These are phyloP conservation scores for Leptopilina drosophilae DNA, from an alignment of 2,888 invertebrate genomes.

Conservation along the genomic window DNA sequence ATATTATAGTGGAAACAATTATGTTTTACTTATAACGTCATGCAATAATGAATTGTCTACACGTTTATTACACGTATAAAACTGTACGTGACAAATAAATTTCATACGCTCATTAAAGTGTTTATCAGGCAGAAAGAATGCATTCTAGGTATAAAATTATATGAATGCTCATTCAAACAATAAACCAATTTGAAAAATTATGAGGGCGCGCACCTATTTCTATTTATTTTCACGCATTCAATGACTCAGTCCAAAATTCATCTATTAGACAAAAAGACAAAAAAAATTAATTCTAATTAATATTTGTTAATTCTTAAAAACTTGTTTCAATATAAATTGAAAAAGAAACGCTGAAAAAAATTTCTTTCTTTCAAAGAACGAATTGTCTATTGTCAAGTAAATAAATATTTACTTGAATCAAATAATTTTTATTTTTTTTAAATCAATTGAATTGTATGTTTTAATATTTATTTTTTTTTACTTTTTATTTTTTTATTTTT, in stretches of 20 bases:
- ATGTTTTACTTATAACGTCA: background rate
- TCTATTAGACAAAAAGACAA: background rate
- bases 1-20: background rate
- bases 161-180: conserved; percentile 36
- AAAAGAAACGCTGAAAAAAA: too few species aligned
- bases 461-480: too few species aligned
- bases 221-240: background rate
- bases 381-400: too few species aligned
- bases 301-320: too few species aligned
- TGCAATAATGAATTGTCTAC: conserved; percentile 20
- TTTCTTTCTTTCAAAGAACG: too few species aligned
- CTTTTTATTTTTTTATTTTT: too few species aligned
- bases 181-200: background rate
- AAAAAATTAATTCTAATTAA: background rate
- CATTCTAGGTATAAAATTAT: background rate
- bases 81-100: conserved; percentile 32
- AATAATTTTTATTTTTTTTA: too few species aligned
- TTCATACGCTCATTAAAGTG: conserved; percentile 5
- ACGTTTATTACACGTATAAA: background rate
- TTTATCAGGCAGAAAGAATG: conserved; percentile 14
- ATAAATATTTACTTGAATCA: too few species aligned
- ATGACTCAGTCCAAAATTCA: background rate
- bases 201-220: background rate
- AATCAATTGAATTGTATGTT: too few species aligned
- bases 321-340: too few species aligned